Percentiles rank a stretch among this genome's conserved stretches.
Conservation (phyloP, 1,140 invertebrate species). For the Zaprionus lachaisei region DNA sequence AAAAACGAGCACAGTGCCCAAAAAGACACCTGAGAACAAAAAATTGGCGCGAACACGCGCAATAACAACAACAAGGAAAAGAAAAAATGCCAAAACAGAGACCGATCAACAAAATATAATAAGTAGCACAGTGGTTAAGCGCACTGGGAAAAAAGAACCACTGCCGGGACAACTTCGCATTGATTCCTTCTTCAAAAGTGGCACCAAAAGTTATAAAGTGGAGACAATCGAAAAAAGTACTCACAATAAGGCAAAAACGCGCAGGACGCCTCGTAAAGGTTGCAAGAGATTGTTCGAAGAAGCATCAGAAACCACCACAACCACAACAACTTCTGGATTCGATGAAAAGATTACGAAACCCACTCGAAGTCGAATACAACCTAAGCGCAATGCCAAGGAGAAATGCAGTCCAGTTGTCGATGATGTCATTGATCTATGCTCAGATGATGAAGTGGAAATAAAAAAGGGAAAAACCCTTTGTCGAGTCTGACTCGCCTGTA, state of each 20-base stretch:
- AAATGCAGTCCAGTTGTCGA: conserved; percentile 34
- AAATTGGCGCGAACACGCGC: conserved; percentile 53
- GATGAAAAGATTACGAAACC: conserved; percentile 8
- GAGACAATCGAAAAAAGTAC: background rate
- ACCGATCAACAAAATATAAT: conserved; percentile 1
- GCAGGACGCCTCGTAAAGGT: conserved; percentile 27
- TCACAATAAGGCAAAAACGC: conserved; percentile 11
- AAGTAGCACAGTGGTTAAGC: conserved; percentile 41
- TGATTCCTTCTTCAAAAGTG: conserved; percentile 69
- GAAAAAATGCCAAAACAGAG: background rate
- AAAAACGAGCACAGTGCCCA: background rate
- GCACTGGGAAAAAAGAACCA: conserved; percentile 55
- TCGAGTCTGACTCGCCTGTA: background rate
- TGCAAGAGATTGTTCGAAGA: conserved; percentile 69
- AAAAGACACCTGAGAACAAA: conserved; percentile 47
- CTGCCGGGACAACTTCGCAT: conserved; percentile 65
- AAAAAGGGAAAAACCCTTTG: conserved; percentile 5
- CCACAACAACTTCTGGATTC: background rate
- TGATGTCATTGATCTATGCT: conserved; percentile 66
- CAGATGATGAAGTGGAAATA: conserved; percentile 37
- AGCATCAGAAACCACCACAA: conserved; percentile 8
- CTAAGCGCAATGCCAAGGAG: conserved; percentile 35
- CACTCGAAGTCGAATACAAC: conserved; percentile 36
- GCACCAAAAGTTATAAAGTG: conserved; percentile 61
- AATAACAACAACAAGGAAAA: conserved; percentile 57